Evolutionary conservation across 2,797 vertebrate species (phyloP).

Genomic region (Numenius phaeopus): DNA sequence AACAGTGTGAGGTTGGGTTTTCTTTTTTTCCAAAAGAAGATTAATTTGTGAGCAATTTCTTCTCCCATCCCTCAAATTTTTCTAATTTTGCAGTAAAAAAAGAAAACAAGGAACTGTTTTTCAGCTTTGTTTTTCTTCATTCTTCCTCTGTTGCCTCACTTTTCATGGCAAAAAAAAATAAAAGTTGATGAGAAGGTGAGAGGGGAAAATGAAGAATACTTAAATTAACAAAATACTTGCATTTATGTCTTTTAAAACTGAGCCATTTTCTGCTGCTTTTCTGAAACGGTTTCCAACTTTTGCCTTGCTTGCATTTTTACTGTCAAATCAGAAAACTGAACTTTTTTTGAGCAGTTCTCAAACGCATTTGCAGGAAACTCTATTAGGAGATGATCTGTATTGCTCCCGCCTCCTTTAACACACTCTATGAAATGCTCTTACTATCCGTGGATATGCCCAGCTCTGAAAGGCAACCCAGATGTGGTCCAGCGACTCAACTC

Average conservation of each 20-base stretch:
- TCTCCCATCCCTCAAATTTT: neutral
- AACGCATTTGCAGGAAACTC: neutral
- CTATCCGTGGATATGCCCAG: neutral
- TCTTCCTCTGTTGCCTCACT: neutral
- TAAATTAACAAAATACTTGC: neutral
- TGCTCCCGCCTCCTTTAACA: neutral
- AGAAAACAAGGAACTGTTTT: neutral
- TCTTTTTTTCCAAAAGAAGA: slow-evolving; percentile 12
- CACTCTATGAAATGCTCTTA: neutral
- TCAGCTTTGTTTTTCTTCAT: neutral
- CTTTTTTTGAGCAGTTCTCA: neutral
- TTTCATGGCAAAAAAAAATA: neutral
- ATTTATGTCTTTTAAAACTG: neutral
- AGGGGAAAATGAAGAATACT: neutral
- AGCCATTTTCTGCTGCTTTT: neutral
- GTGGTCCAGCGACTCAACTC: neutral
- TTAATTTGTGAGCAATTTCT: neutral
- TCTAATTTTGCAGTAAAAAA: neutral
- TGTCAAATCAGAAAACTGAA: neutral
- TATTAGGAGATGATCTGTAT: neutral
- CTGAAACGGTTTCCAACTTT: neutral
- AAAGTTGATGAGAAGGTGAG: neutral
- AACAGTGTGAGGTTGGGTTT: neutral
- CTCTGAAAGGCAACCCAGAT: neutral
- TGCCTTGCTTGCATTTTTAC: slow-evolving; percentile 2